phyloP scores from a whole-genome alignment of 2,888 invertebrate genomes.

The Phyto melanocephala region DNA sequence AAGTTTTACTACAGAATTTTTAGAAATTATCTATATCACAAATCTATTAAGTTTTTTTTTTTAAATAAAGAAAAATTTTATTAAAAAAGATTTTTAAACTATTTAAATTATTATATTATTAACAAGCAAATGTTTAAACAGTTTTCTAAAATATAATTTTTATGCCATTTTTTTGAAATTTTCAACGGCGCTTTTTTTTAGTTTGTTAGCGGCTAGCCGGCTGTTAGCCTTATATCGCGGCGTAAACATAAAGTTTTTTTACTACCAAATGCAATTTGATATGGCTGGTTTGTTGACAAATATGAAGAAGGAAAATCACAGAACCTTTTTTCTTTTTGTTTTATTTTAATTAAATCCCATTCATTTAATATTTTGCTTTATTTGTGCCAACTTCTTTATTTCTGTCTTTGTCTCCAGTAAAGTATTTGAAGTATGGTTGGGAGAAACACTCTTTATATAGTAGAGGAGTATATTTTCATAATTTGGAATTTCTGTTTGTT shows the following conservation, averaged over 20 bases:
- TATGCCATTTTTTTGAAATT: too few species aligned
- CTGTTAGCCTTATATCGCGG: too few species aligned
- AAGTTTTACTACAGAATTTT: too few species aligned
- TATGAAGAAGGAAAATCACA: not conserved
- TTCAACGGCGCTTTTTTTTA: too few species aligned
- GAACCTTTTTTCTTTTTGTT: not conserved
- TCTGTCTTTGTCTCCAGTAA: not conserved
- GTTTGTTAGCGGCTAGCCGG: too few species aligned
- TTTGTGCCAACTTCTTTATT: not conserved
- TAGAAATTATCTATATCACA: too few species aligned
- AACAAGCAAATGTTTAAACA: too few species aligned
- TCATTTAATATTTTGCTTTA: not conserved
- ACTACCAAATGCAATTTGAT: constrained; percentile 1
- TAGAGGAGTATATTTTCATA: not conserved
- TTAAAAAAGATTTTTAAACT: too few species aligned
- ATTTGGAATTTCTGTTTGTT: not conserved
- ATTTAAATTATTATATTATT: too few species aligned
- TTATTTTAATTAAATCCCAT: constrained; percentile 13
- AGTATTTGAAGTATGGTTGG: not conserved
- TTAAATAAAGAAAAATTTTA: too few species aligned
- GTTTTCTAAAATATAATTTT: too few species aligned
- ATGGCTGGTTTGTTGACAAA: not conserved
- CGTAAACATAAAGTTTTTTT: not conserved
- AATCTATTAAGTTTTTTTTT: too few species aligned
- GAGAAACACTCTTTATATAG: not conserved